Evolutionary conservation across 2,888 invertebrate species (phyloP), one percentile per base, ranked within the genome.

Genomic region (Chironomus riparius): DNA sequence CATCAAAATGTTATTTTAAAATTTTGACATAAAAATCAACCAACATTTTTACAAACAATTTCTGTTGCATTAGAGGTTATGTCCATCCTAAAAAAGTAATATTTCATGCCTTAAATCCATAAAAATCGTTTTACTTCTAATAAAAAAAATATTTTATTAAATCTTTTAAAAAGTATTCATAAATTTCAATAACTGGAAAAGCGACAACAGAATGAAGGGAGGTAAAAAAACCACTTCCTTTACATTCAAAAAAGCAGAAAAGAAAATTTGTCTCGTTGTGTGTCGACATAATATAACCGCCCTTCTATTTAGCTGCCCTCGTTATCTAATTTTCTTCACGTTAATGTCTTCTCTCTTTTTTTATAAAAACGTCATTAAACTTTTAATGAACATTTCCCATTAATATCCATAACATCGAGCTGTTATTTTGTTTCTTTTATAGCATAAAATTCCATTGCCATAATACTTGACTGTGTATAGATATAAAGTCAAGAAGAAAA

Each of bases 321-420:
- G 38, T 68, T 68, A 68, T 68, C 38, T 38, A 38, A 48, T 71
- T 70, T 56, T 73, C 72, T 38, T 38, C 24, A 62, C 62, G 61
- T 38, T 73, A 73, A 73, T 62, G 62, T 73, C 72, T 73, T 73
- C 62, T 24, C 62, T 65, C 65, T 22, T 65, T 65, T n/a, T 73
- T 73, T 71, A 71, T 21, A 62, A 73, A 73, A 62, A 73, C 65
- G 74, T 74, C 74, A 68, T 74, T 74, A 74, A 74, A 74, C 74
- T 74, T 74, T 74, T 74, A 74, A 74, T 74, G 74, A 74, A 74
- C 74, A 74, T 68, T 74, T 74, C 68, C 74, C 74, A 74, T 74
- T 74, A 74, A 74, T 74, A 74, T 74, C 74, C 74, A 68, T 68
- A 73, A 73, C 72, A 73, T 74, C 65, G 47, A 65, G 65, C 65